Base-by-base conservation (phyloP, 2,888 invertebrate species). In the Drosophila hamatofila region DNA sequence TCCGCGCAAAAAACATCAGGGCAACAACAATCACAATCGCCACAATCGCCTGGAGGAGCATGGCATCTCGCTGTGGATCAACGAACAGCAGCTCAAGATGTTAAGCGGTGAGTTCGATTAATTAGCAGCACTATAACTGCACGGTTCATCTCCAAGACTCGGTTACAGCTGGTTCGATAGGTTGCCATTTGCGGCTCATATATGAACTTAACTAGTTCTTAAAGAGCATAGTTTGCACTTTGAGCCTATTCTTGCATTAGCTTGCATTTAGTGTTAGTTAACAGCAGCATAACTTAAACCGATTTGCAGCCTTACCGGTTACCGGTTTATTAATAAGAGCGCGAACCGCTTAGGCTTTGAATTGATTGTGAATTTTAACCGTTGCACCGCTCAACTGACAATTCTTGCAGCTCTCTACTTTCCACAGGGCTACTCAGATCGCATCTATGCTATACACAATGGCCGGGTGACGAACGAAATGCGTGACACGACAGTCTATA, bases 81-180 rank as follows among this genome's bases (percentile, higher is more conserved):
- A 97, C 92, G 96, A 97, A 91, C 96, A 97, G 83, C 97, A 98
- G 94, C 96, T 98, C 61, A 96, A 97, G 93, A 96, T 97, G 95
- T 96, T 97, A 89, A 97, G 97, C 93, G 97, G 97, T 97, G 92
- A 94, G 85, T 72, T 16, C 3, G 33, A n/a, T 1, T 27, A 27
- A 21, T 27, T 49, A 14, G 18, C 4, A 16, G 9, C 6, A 16
- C 7, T 41, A 18, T 18, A 37, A 46, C 25, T 27, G 11, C 11
- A 25, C 18, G 62, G 44, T 37, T 42, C 33, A 8, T 8, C n/a
- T 39, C 35, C 12, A 7, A 2, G 16, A 12, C 27, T 3, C 18
- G 37, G 39, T 30, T 25, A 11, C 16, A 30, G 39, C 16, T 25
- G n/a, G 30, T 33, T 27, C 44, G n/a, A 21, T 48, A 27, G 21